phyloP scores from a whole-genome alignment of 1,140 invertebrate species.

The Brachionus rubens region DNA sequence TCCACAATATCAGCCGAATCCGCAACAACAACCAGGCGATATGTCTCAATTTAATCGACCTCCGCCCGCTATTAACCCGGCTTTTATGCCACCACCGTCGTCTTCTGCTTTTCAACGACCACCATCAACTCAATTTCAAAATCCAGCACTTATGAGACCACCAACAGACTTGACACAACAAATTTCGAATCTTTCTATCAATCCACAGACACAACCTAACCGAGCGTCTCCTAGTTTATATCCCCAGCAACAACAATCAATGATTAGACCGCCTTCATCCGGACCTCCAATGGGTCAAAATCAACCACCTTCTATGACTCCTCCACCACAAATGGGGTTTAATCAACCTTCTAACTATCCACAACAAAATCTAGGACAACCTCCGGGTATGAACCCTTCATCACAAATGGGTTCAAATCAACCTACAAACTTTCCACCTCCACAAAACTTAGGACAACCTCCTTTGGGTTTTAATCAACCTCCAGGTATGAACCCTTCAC shows the following conservation, averaged over 20 bases:
- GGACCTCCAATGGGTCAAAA: neutral
- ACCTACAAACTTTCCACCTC: too few species aligned
- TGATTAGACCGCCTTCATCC: neutral
- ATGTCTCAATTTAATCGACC: neutral
- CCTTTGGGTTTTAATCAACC: neutral
- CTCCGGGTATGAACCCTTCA: neutral
- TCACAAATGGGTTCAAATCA: neutral
- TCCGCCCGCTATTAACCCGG: neutral
- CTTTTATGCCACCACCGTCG: neutral
- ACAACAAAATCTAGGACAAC: neutral
- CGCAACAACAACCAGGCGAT: slow-evolving; percentile 2
- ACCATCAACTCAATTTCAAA: neutral
- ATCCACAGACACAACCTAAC: neutral
- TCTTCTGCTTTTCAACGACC: slow-evolving; percentile 17
- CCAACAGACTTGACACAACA: neutral
- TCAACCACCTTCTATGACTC: neutral
- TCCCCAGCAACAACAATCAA: neutral
- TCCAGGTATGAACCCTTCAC: neutral
- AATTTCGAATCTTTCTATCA: slow-evolving; percentile 3
- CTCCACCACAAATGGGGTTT: neutral
- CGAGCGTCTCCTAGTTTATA: neutral
- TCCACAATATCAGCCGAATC: neutral
- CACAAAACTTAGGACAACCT: too few species aligned
- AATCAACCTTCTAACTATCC: neutral
- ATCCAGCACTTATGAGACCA: neutral